Conservation (phyloP, 2,797 vertebrate species). For the Odontamblyopus rebecca region DNA sequence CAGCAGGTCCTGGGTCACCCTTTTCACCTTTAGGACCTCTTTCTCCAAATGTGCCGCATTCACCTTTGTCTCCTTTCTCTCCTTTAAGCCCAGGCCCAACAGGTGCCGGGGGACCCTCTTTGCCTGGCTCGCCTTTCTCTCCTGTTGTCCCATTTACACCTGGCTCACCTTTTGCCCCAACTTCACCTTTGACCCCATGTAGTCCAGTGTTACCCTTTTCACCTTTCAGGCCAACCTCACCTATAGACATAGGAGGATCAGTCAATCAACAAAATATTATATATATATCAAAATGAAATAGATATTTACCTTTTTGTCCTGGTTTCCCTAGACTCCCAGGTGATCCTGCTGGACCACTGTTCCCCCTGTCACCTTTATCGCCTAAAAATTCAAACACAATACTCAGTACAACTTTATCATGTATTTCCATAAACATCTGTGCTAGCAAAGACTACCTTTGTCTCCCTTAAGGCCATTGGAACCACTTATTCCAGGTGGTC, state of each 20-base stretch:
- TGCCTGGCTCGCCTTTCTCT: conserved; percentile 86
- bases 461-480: conserved; percentile 75
- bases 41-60: conserved; percentile 81
- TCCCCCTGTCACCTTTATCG: conserved; percentile 88
- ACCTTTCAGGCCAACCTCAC: conserved; percentile 87
- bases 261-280: neutral
- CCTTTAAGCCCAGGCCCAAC: conserved; percentile 86
- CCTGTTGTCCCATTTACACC: conserved; percentile 88
- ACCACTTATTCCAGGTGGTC: conserved; percentile 70
- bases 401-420: neutral
- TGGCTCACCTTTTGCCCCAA: conserved; percentile 84
- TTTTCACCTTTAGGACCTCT: conserved; percentile 84
- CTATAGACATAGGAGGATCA: conserved; percentile 64
- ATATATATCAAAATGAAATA: neutral
- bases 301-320: conserved; percentile 82
- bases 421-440: neutral
- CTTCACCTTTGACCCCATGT: conserved; percentile 82
- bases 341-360: conserved; percentile 77
- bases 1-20: conserved; percentile 83
- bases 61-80: conserved; percentile 86
- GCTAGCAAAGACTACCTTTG: conserved; percentile 63
- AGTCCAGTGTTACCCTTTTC: conserved; percentile 83
- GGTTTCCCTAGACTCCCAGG: conserved; percentile 87
- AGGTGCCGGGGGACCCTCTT: conserved; percentile 75
- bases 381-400: conserved; percentile 68